A percentile compares a stretch with the other conserved stretches of the same genome.
Conservation (phyloP, 1,140 invertebrate species). For the Bombus superbus region DNA sequence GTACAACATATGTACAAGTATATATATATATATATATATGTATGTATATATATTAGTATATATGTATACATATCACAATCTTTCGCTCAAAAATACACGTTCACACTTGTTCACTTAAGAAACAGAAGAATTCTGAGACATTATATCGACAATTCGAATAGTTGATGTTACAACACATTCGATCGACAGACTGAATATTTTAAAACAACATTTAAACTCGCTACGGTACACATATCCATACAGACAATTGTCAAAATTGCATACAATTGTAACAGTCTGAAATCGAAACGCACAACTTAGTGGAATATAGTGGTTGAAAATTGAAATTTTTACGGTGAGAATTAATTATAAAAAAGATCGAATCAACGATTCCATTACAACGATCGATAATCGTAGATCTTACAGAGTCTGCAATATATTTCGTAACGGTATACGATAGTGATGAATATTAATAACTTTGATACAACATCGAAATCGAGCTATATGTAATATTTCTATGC, state of each 20-base stretch:
- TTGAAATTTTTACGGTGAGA: not conserved
- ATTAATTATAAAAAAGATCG: slow-evolving; percentile 1
- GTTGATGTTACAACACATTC: slow-evolving; percentile 14
- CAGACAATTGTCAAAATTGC: slow-evolving; percentile 4
- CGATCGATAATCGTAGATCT: not conserved
- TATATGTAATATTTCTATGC: slow-evolving; percentile 6
- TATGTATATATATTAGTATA: slow-evolving; percentile 60
- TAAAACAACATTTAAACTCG: slow-evolving; percentile 2
- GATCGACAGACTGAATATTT: slow-evolving; percentile 13
- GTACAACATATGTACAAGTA: slow-evolving; percentile 74
- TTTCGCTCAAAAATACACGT: slow-evolving; percentile 39
- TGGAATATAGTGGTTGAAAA: slow-evolving; percentile 14
- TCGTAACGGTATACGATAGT: slow-evolving; percentile 3
- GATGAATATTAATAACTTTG: slow-evolving; percentile 32
- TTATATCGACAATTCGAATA: slow-evolving; percentile 39
- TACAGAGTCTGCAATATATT: slow-evolving; percentile 14
- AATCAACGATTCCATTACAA: slow-evolving; percentile 9
- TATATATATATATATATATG: slow-evolving; percentile 60
- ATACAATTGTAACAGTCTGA: not conserved
- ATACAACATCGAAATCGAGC: slow-evolving; percentile 14
- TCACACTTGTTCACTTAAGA: slow-evolving; percentile 15
- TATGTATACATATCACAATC: slow-evolving; percentile 60
- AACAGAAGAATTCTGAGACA: slow-evolving; percentile 23
- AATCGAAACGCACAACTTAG: not conserved
- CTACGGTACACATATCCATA: slow-evolving; percentile 7